Evolutionary conservation across 2,797 vertebrate genomes (phyloP).

Genomic region (Eulemur coronatus): DNA sequence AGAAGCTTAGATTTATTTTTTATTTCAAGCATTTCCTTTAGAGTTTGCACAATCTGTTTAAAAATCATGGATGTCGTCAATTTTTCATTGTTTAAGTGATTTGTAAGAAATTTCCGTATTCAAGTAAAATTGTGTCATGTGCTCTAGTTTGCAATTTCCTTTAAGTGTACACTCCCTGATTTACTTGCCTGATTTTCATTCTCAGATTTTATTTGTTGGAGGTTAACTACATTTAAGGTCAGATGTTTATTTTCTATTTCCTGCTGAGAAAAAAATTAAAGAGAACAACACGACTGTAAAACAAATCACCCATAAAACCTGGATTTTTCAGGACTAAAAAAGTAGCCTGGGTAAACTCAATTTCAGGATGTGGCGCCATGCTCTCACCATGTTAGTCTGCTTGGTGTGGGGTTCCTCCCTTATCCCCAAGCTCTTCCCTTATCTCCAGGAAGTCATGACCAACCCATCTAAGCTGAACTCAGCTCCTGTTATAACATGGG

Average conservation of each 20-base stretch:
- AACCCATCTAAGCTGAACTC: background rate
- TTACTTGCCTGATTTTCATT: background rate
- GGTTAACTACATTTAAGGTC: background rate
- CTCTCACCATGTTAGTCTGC: background rate
- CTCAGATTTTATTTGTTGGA: conserved; percentile 28
- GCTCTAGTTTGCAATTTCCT: background rate
- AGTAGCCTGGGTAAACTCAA: background rate
- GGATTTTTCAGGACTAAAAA: background rate
- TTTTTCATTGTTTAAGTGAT: background rate
- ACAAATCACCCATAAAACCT: background rate
- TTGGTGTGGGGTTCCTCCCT: background rate
- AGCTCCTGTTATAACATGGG: background rate
- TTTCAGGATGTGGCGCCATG: background rate
- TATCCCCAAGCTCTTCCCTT: background rate
- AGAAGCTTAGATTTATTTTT: background rate
- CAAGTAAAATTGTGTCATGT: background rate
- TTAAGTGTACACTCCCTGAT: background rate
- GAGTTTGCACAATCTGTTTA: background rate
- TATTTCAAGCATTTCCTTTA: background rate
- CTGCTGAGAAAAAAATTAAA: background rate
- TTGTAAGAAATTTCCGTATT: background rate
- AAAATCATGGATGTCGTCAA: background rate
- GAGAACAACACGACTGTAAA: background rate
- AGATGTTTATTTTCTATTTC: conserved; percentile 47
- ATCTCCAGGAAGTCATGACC: background rate